phyloP scores from a whole-genome alignment of 2,113 vertebrate genomes.

The Indicator maculatus region DNA sequence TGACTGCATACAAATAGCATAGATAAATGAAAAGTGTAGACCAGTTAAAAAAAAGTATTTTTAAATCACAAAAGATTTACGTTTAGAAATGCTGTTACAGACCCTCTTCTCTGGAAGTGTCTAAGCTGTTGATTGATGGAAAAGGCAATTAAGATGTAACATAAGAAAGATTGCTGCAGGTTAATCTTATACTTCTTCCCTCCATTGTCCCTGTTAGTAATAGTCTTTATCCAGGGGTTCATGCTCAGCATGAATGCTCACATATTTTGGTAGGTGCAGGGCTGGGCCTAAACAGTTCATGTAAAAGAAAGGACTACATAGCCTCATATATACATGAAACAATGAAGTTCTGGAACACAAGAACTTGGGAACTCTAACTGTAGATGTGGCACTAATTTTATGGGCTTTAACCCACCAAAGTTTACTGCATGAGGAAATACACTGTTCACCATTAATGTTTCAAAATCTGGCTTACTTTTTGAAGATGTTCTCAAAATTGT shows the following conservation, averaged over 20 bases:
- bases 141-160: background rate
- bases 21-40: background rate
- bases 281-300: background rate
- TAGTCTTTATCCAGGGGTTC: background rate
- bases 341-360: background rate
- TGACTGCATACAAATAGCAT: background rate
- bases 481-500: constrained; percentile 36
- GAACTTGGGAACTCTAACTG: background rate
- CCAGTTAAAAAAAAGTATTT: background rate
- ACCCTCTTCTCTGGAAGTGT: background rate
- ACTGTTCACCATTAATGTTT: background rate
- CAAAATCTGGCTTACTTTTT: constrained; percentile 31
- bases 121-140: background rate
- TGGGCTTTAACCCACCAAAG: background rate
- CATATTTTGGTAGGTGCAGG: background rate
- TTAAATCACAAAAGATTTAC: background rate
- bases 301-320: background rate
- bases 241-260: background rate
- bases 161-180: background rate
- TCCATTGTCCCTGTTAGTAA: background rate
- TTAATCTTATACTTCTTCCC: background rate
- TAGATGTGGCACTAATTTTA: background rate
- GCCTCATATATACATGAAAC: background rate
- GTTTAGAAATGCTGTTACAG: background rate
- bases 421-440: background rate